These are phyloP conservation scores for Pocillopora damicornis DNA, from an alignment of 64 coral and sea anemone species.

Conservation along the genomic window DNA sequence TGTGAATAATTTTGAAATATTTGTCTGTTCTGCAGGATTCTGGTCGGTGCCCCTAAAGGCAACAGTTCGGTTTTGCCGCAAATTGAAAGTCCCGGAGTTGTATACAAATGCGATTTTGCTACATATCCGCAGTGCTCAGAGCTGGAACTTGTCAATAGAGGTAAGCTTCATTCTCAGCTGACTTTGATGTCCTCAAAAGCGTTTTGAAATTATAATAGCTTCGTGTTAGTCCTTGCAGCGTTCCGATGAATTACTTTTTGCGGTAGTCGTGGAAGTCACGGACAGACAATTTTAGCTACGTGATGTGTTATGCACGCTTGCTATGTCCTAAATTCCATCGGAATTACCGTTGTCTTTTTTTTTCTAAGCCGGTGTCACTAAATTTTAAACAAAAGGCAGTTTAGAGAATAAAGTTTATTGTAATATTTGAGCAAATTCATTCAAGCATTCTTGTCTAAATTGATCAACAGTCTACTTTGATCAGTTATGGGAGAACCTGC, in stretches of 20 bases:
- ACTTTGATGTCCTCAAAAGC: neutral
- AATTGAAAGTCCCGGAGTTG: constrained; percentile 32
- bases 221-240: neutral
- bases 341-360: neutral
- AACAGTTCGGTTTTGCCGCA: neutral
- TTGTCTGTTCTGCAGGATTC: constrained; percentile 27
- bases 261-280: neutral
- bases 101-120: constrained; percentile 46
- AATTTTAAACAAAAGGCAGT: neutral
- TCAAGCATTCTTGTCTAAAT: no score
- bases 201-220: neutral
- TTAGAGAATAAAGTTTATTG: neutral
- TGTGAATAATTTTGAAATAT: neutral
- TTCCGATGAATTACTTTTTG: neutral
- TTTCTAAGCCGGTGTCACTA: neutral
- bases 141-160: neutral
- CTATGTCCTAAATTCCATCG: constrained; percentile 5
- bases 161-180: neutral
- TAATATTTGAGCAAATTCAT: neutral
- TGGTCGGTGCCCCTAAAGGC: constrained; percentile 57
- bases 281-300: neutral
- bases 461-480: no score
- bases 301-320: neutral
- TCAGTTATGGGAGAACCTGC: no score
- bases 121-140: neutral